Conservation (phyloP, 2,113 vertebrate genomes). For the Psilopogon haemacephalus region DNA sequence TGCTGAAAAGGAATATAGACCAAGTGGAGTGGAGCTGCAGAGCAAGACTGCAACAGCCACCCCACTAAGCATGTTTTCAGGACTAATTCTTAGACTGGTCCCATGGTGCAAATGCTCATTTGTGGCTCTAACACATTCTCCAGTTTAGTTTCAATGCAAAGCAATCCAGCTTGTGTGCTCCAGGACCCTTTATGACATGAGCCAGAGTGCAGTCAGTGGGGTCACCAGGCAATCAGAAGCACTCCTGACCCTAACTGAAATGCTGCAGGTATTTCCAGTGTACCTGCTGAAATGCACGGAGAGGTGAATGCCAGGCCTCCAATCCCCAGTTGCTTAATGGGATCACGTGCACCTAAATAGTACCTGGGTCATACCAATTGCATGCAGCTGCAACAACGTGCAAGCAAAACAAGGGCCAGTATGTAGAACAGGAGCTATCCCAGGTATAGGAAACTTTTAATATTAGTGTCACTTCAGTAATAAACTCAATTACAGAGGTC, state of each 20-base stretch:
- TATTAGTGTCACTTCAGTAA: neutral
- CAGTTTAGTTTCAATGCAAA: neutral
- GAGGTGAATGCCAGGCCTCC: neutral
- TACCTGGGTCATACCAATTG: conserved; percentile 20
- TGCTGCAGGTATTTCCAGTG: neutral
- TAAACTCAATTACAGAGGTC: neutral
- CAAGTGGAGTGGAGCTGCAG: fast-evolving
- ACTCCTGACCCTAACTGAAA: neutral
- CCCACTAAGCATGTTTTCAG: neutral
- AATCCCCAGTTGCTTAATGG: neutral
- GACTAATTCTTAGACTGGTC: neutral
- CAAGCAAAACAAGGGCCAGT: conserved; percentile 7
- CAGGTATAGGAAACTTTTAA: neutral
- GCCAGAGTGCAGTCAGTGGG: neutral
- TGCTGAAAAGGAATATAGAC: neutral
- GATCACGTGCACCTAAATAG: conserved; percentile 30
- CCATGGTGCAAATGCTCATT: neutral
- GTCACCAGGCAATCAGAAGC: neutral
- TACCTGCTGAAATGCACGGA: neutral
- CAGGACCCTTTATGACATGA: fast-evolving
- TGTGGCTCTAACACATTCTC: neutral
- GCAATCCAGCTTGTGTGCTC: neutral
- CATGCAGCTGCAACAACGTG: neutral
- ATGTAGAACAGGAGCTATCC: neutral
- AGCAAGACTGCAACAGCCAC: fast-evolving